phyloP scores from a whole-genome alignment of 1,140 invertebrate genomes.

The Brachionus paranguensis region DNA sequence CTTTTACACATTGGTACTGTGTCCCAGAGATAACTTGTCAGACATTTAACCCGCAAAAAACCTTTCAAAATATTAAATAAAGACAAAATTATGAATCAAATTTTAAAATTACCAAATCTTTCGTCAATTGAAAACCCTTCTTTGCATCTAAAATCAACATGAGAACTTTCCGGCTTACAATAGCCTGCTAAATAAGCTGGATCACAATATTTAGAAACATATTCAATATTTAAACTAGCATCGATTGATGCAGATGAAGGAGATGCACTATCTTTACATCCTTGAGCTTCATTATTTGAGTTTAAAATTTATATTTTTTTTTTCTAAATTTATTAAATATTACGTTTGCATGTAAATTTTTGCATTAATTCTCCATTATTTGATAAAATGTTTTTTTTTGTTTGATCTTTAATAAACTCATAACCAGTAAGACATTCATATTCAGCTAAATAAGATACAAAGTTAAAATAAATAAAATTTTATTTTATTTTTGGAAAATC shows the following conservation, averaged over 20 bases:
- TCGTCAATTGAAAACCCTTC: neutral
- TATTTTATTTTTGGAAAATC: no score
- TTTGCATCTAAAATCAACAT: conserved; percentile 38
- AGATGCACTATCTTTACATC: neutral
- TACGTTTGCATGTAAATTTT: conserved; percentile 22
- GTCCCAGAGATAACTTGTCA: conserved; percentile 31
- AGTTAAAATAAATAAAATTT: no score
- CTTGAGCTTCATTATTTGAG: neutral
- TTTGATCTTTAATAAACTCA: neutral
- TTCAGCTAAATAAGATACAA: neutral
- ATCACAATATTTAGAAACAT: neutral
- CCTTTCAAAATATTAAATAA: neutral
- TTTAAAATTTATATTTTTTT: neutral
- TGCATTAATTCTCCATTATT: neutral
- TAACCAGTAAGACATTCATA: neutral
- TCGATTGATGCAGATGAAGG: neutral
- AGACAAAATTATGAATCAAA: neutral
- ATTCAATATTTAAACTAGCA: neutral
- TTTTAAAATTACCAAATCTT: neutral
- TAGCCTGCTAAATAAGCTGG: neutral
- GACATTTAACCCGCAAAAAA: conserved; percentile 30
- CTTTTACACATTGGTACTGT: conserved; percentile 1
- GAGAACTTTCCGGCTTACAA: conserved; percentile 31
- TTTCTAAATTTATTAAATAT: neutral
- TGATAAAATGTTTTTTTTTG: neutral